A percentile compares a stretch with the other conserved stretches of the same genome.
These are phyloP conservation scores for Heliothis virescens DNA, from an alignment of 1,140 invertebrate genomes.

Conservation along the genomic window DNA sequence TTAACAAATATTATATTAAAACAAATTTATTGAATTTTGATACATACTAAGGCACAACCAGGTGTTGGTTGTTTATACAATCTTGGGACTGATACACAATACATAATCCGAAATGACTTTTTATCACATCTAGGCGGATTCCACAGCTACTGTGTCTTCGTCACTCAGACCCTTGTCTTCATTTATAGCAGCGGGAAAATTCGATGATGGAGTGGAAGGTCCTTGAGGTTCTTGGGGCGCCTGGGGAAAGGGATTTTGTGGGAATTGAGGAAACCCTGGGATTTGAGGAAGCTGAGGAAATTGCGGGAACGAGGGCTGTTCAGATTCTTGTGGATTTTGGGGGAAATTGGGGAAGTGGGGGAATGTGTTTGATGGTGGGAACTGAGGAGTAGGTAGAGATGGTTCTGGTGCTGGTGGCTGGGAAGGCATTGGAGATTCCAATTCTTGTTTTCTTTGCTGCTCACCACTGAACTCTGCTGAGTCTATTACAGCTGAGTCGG, in stretches of 20 bases:
- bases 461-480: conserved; percentile 68
- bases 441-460: conserved; percentile 56
- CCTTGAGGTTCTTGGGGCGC: not conserved
- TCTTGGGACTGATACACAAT: not conserved
- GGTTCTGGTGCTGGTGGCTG: conserved; percentile 23
- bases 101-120: not conserved
- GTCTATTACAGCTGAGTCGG: conserved; percentile 76
- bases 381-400: conserved; percentile 42
- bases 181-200: conserved; percentile 59
- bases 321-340: conserved; percentile 25
- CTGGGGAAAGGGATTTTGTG: conserved; percentile 41
- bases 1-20: not conserved
- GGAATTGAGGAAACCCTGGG: conserved; percentile 47
- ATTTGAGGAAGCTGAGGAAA: conserved; percentile 57
- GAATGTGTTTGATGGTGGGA: conserved; percentile 52
- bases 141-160: conserved; percentile 77
- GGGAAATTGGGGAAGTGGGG: conserved; percentile 51
- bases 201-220: conserved; percentile 53
- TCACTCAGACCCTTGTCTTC: conserved; percentile 68
- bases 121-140: conserved; percentile 67
- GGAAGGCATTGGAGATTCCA: conserved; percentile 24
- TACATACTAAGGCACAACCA: not conserved
- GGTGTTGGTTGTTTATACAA: too few species aligned
- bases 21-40: not conserved
- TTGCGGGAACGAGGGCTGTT: conserved; percentile 30